Evolutionary conservation across 2,888 invertebrate genomes (phyloP), one percentile per base, ranked within the genome.

Genomic region (Malachius bipustulatus): DNA sequence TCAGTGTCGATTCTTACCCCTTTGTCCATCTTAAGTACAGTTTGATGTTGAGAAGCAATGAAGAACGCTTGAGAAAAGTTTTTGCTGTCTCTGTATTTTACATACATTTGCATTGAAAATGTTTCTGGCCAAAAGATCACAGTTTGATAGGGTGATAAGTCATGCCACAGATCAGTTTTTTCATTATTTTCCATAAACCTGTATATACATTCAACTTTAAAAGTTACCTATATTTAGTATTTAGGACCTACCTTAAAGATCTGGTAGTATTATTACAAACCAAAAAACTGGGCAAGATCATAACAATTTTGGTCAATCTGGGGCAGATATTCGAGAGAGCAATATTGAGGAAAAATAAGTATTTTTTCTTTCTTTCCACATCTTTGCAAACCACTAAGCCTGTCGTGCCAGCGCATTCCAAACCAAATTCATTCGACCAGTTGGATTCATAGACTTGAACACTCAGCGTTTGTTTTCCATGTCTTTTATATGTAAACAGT

Each of bases 111-210:
- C 78, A 82, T 79, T 1, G 79, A 77, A 41, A 80, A 77, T 0
- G 84, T 84, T 49, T 78, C 79, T 0, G 85, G 87, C 84, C 84
- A 87, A 60, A 82, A 85, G 4, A 82, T 70, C 10, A 74, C 61
- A 47, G 77, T 79, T 59, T 82, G 77, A 40, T 70, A 69, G 0
- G 80, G 74, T 1, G 70, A 62, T 11, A 85, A 62, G 62, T 85
- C 85, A 33, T 79, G 71, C 87, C 85, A 87, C 6, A 87, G 64
- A 60, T 87, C 87, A 0, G 83, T 82, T 27, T 79, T 73, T 54
- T 85, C 84, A 52, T 85, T 84, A 57, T 82, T 80, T 54, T 87
- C 85, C 85, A 87, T 85, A 63, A 79, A 85, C 35, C 84, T 65
- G 26, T 68, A 51, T 48, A 16, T 15, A 40, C 24, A 8, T 11